Evolutionary conservation across 2,797 vertebrate genomes (phyloP).

Genomic region (Picus viridis): DNA sequence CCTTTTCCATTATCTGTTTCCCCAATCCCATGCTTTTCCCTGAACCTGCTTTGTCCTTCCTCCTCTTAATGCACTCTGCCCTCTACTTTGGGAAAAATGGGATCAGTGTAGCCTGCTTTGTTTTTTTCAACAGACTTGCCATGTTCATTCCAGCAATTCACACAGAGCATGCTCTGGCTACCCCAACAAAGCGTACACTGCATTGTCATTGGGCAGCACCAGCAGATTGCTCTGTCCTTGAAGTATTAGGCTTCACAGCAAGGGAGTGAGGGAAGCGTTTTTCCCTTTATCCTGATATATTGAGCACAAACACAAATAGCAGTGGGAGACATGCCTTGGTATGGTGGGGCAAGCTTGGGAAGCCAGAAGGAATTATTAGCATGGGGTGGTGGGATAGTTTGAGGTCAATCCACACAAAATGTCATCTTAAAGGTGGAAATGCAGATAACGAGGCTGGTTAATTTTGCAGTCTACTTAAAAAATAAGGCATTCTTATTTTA

Average conservation of each 20-base stretch:
- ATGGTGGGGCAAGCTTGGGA: neutral
- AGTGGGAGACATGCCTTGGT: neutral
- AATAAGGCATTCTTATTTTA: neutral
- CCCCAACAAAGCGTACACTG: neutral
- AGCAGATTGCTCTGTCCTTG: rapidly evolving
- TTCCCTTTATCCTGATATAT: neutral
- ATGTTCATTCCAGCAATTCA: neutral
- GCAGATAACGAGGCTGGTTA: neutral
- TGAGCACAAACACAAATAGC: neutral
- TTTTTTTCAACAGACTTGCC: neutral
- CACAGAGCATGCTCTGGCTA: neutral
- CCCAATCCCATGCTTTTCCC: neutral
- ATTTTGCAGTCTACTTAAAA: neutral
- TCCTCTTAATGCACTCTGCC: neutral
- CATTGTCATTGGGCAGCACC: neutral
- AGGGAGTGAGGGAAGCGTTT: neutral
- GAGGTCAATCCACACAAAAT: neutral
- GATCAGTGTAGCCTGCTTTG: neutral
- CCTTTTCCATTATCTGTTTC: neutral
- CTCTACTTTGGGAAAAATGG: neutral
- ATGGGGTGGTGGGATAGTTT: neutral
- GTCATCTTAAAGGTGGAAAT: neutral
- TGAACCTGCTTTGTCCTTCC: neutral
- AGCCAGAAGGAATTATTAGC: neutral
- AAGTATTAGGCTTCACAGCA: neutral